Percentiles rank a stretch among this genome's conserved stretches.
These are phyloP conservation scores for Patella caerulea DNA, from an alignment of 2,888 invertebrate species.

Conservation along the genomic window DNA sequence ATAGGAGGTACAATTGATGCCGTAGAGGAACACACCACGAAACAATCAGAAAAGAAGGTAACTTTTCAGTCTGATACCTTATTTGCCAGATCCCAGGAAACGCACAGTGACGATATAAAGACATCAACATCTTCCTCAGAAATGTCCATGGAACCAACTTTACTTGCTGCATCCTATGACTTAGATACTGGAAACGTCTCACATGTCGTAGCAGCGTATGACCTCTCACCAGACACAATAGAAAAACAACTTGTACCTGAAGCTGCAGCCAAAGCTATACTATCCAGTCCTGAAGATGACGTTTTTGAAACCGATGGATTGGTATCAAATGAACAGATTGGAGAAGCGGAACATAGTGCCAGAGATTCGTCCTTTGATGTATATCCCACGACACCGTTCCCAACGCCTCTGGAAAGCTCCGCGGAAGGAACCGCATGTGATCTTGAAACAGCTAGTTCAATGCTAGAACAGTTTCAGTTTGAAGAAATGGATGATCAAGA, in stretches of 20 bases:
- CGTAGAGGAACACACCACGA: constrained; percentile 38
- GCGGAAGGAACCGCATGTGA: constrained; percentile 42
- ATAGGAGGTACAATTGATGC: constrained; percentile 52
- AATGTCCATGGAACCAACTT: constrained; percentile 84
- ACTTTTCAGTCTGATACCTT: constrained; percentile 57
- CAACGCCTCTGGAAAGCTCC: constrained; percentile 54
- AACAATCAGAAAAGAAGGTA: constrained; percentile 51
- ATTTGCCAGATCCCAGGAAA: constrained; percentile 41
- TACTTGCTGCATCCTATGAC: constrained; percentile 91
- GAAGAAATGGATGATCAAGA: constrained; percentile 34
- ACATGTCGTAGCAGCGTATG: constrained; percentile 68
- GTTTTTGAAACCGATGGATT: constrained; percentile 70
- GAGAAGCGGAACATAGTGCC: constrained; percentile 37
- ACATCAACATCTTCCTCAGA: constrained; percentile 81
- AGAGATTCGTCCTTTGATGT: constrained; percentile 42
- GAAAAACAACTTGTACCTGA: constrained; percentile 77
- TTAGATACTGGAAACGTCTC: constrained; percentile 74
- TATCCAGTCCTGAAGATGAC: constrained; percentile 72
- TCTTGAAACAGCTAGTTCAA: constrained; percentile 51
- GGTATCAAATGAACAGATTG: constrained; percentile 39
- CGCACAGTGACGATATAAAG: constrained; percentile 62
- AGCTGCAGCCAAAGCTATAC: constrained; percentile 63
- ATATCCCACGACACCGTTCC: constrained; percentile 55
- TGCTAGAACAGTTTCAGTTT: constrained; percentile 49
- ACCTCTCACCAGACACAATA: constrained; percentile 68